phyloP scores from a whole-genome alignment of 2,113 vertebrate species.

The Nothoprocta perdicaria region DNA sequence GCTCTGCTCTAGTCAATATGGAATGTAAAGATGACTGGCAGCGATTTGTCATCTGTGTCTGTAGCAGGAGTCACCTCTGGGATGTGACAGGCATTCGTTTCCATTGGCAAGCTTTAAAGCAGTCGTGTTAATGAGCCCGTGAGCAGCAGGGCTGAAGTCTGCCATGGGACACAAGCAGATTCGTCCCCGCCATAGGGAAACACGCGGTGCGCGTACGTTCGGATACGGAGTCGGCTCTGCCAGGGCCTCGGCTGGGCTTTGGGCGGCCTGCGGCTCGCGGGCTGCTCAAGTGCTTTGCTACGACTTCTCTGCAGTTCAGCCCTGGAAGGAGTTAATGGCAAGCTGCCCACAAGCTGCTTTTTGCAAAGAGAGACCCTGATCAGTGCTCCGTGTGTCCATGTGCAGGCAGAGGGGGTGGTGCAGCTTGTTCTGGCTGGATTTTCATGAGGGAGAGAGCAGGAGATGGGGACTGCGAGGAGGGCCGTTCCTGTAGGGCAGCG shows the following conservation, averaged over 20 bases:
- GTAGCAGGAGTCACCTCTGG: constrained; percentile 4
- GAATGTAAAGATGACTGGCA: constrained; percentile 19
- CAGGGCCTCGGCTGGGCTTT: constrained; percentile 11
- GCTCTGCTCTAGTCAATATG: not conserved
- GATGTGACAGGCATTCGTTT: constrained; percentile 35
- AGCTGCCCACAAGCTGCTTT: not conserved
- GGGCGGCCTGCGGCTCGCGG: not conserved
- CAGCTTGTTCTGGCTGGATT: not conserved
- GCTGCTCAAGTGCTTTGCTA: not conserved
- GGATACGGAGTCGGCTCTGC: constrained; percentile 26
- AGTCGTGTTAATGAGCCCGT: constrained; percentile 41
- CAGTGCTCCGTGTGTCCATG: not conserved
- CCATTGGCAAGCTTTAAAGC: constrained; percentile 23
- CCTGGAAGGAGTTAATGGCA: not conserved
- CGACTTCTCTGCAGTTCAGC: not conserved
- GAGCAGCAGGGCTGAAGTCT: constrained; percentile 11
- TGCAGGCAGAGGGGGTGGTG: not conserved
- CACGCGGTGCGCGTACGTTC: not conserved
- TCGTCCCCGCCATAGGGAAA: constrained; percentile 22
- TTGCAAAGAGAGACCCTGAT: not conserved
- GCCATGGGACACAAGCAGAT: constrained; percentile 16
- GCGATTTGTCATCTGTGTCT: constrained; percentile 14
- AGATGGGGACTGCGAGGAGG: not conserved
- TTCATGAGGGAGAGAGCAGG: not conserved
- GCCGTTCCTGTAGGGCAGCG: not conserved